Evolutionary conservation across 2,888 invertebrate species (phyloP), one percentile per base, ranked within the genome.

Genomic region (Synergus gifuensis): DNA sequence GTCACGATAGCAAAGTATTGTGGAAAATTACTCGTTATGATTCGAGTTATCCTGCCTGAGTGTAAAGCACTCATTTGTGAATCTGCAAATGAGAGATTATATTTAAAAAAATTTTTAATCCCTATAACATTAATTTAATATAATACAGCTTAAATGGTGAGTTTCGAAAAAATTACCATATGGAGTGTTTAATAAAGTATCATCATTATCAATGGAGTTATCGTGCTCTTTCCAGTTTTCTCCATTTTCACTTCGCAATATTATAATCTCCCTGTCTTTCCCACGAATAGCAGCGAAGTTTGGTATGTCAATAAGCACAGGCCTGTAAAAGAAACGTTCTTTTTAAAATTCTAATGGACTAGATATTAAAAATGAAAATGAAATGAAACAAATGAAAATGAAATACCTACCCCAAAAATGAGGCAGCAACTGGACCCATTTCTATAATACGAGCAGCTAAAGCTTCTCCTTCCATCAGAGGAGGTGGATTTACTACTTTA

Each of bases 211-310:
- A 76, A 92, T 93, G 82, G 94, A 94, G 83, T 94, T 92, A 84
- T 94, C 94, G 91, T 99, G 99, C 90, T 99, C 99, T 84, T 98
- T 96, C 99, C 99, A 99, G 46, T 97, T 98, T 92, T 99, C 98
- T 22, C 99, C 99, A 88, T 99, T 98, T 93, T 99, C 99, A 4
- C 98, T 98, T 76, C 99, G 95, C 83, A 99, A 93, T 85, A 99
- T 97, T 58, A 99, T 96, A 76, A 99, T 98, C 94, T 99, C 99
- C 7, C 99, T 95, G 91, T 99, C 99, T 86, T 96, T 96, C 81
- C 98, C 98, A 80, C 98, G 95, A 78, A 98, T 93, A 0, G 99
- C 97, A 0, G 99, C 99, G 93, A 98, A 99, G 93, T 99, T 99
- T 0, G 99, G 99, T 83, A 99, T 97, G 93, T 99, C 98, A 87